Evolutionary conservation across 2,797 vertebrate species (phyloP).

Genomic region (Hemitrygon akajei): DNA sequence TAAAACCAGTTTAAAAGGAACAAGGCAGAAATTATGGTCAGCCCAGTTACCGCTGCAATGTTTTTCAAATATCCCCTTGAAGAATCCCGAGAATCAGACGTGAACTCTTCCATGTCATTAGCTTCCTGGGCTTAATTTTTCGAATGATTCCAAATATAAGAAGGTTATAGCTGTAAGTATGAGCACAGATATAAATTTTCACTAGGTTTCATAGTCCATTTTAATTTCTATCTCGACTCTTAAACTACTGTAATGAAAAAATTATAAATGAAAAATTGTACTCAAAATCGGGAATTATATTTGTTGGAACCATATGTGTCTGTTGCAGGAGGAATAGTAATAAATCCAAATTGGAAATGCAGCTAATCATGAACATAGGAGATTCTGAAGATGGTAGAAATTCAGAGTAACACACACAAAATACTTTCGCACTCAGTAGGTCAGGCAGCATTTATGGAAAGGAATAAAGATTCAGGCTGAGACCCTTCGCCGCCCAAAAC

Average conservation of each 20-base stretch:
- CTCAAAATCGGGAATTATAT: neutral
- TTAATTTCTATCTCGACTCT: neutral
- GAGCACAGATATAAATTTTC: neutral
- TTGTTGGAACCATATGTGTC: neutral
- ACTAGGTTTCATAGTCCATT: neutral
- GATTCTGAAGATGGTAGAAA: too few species aligned
- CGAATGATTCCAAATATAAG: neutral
- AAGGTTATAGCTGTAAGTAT: neutral
- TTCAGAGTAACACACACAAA: too few species aligned
- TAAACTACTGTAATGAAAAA: too few species aligned
- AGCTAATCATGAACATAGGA: too few species aligned
- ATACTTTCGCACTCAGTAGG: too few species aligned
- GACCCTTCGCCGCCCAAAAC: too few species aligned
- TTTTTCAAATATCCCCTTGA: neutral
- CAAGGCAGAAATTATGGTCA: neutral
- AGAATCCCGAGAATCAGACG: neutral
- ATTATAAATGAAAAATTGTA: neutral
- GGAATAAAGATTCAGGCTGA: too few species aligned
- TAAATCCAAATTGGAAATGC: neutral
- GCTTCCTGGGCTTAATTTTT: neutral
- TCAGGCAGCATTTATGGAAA: too few species aligned
- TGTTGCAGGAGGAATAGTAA: neutral
- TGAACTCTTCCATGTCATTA: neutral
- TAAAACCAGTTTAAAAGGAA: neutral
- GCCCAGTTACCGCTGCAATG: neutral